Evolutionary conservation across 2,797 vertebrate genomes (phyloP).

Genomic region (Paedocypris micromegethes): DNA sequence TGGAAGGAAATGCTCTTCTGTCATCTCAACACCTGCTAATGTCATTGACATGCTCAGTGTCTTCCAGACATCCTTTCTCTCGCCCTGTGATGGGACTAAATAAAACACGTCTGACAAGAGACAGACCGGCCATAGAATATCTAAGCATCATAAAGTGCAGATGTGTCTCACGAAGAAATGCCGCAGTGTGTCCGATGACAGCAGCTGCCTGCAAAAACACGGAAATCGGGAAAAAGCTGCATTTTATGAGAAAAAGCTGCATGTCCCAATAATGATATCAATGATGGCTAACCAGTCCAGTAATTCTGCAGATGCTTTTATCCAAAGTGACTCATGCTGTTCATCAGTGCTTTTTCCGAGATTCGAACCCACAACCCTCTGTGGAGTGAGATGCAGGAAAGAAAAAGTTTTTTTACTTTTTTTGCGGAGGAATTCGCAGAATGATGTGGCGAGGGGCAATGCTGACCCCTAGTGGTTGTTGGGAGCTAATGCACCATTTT

Average conservation of each 20-base stretch:
- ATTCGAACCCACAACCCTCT: not conserved
- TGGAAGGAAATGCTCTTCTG: not conserved
- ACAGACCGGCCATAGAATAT: constrained; percentile 40
- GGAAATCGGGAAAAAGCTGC: not conserved
- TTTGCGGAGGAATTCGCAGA: no score
- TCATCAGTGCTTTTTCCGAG: no score
- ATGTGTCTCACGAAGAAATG: constrained; percentile 27
- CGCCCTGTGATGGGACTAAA: constrained; percentile 30
- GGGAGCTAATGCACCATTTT: not conserved
- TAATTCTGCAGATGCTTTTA: no score
- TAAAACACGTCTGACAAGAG: constrained; percentile 48
- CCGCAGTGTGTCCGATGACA: constrained; percentile 20
- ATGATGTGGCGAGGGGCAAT: not conserved
- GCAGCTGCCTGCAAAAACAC: constrained; percentile 12
- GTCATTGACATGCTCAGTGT: constrained; percentile 32
- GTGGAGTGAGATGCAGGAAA: no score
- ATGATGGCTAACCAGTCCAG: no score
- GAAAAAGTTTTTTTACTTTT: no score
- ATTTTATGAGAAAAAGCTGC: no score
- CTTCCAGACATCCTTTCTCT: constrained; percentile 29
- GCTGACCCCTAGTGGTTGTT: constrained; percentile 45
- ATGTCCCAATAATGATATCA: no score
- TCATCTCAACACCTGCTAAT: constrained; percentile 30
- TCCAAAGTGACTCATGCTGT: no score
- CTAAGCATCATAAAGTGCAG: constrained; percentile 46